Evolutionary conservation across 2,113 vertebrate genomes (phyloP).

Genomic region (Protobothrops flavoviridis): DNA sequence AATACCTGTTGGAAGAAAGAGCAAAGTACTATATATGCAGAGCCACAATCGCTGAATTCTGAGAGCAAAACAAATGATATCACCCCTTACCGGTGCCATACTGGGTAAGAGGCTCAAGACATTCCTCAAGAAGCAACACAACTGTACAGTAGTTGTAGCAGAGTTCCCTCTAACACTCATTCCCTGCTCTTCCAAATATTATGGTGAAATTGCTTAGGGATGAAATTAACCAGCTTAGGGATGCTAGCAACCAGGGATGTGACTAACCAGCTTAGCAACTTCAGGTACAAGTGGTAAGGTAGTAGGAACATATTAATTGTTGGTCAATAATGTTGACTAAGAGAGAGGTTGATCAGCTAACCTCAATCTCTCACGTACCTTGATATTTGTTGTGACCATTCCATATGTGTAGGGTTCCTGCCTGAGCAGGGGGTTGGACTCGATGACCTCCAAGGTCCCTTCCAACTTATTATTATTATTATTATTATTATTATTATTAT

Average conservation of each 20-base stretch:
- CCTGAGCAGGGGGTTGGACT: too few species aligned
- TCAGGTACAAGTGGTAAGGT: background rate
- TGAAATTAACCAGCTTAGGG: background rate
- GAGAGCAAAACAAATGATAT: background rate
- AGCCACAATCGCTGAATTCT: background rate
- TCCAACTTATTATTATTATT: too few species aligned
- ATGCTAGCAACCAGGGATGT: too few species aligned
- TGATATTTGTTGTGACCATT: background rate
- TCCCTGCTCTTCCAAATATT: background rate
- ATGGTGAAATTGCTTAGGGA: background rate
- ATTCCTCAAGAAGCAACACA: background rate
- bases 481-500: too few species aligned
- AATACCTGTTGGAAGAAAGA: background rate
- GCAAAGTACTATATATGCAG: background rate
- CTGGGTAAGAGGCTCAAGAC: too few species aligned
- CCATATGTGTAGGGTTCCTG: background rate
- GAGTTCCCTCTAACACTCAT: background rate
- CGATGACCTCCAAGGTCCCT: too few species aligned
- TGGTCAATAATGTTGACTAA: background rate
- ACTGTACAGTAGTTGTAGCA: background rate
- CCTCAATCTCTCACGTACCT: background rate
- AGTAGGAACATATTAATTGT: background rate
- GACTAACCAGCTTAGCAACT: background rate
- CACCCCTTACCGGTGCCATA: background rate
- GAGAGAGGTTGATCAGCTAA: background rate